Evolutionary conservation across 2,113 vertebrate genomes (phyloP).

Genomic region (Ia io): DNA sequence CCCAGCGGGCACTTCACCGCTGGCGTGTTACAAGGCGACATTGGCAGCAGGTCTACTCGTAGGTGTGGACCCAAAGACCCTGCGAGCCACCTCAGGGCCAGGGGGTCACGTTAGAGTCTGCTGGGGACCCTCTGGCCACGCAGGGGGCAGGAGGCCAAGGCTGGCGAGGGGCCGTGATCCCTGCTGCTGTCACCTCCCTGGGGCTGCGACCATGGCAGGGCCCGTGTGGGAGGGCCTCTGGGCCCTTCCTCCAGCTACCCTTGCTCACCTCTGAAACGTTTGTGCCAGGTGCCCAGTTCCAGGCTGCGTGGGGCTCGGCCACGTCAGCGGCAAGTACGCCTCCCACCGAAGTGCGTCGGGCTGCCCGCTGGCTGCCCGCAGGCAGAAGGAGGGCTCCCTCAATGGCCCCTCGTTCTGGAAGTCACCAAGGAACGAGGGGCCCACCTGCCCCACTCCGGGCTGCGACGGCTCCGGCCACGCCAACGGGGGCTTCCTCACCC

Average conservation of each 20-base stretch:
- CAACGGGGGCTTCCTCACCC: slow-evolving; percentile 98
- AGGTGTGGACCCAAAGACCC: neutral
- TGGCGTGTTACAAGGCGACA: neutral
- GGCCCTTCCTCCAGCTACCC: neutral
- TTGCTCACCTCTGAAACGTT: slow-evolving; percentile 22
- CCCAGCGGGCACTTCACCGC: neutral
- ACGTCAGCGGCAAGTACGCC: slow-evolving; percentile 98
- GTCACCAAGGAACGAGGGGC: slow-evolving; percentile 95
- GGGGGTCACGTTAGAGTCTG: neutral
- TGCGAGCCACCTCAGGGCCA: neutral
- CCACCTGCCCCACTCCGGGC: slow-evolving; percentile 94
- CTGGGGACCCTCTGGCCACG: neutral
- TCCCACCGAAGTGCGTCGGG: slow-evolving; percentile 98
- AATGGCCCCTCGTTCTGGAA: slow-evolving; percentile 97
- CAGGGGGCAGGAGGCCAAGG: fast-evolving
- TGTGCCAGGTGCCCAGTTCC: slow-evolving; percentile 93
- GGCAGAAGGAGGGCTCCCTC: slow-evolving; percentile 95
- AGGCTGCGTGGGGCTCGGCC: slow-evolving; percentile 96
- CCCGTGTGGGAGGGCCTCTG: neutral
- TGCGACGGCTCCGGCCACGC: slow-evolving; percentile 97
- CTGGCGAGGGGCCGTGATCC: neutral
- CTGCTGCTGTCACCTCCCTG: too few relatives aligned
- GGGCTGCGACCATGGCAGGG: neutral
- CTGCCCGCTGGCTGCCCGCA: slow-evolving; percentile 93
- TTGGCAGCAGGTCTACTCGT: neutral